Base-by-base conservation (phyloP, 1,140 invertebrate species). In the Nixonia krombeini region DNA sequence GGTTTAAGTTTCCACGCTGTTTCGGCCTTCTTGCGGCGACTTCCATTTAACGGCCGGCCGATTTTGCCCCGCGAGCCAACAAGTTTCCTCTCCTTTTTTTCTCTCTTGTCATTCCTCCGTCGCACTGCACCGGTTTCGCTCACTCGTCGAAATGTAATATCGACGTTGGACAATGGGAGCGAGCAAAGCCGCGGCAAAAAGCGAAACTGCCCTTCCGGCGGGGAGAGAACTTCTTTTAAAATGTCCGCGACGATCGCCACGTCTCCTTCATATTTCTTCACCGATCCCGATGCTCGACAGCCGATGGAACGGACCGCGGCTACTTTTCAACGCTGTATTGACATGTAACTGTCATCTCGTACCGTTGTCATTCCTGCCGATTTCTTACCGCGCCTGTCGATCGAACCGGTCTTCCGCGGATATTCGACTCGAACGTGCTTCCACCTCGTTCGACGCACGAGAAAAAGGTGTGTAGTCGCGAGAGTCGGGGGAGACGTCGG, bases 271-370 rank as follows among this genome's bases (percentile, higher is more conserved):
- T 51, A 26, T 35, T 28, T 37, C 16, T 33, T 17, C 16, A 25
- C 44, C 10, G 12, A 42, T 29, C 33, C 10, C 28, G 29, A 8
- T 7, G 33, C 10, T n/a, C 21, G 29, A 35, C 35, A 23, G n/a
- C 10, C 17, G 3, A n/a, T n/a, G 33, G 18, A 17, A 12, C 31
- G 35, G 26, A 38, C 42, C 18, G 33, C 64, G 41, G 70, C 55
- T 44, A 73, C 65, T 76, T 70, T 74, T 76, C 70, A 66, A 75
- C 80, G 67, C 57, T 58, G 70, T 76, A 82, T 83, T 83, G 80
- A 83, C 79, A 80, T 81, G 79, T 82, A 79, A 81, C 76, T 82
- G 79, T 81, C 80, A 79, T 77, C 73, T 61, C 28, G 29, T 64
- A 59, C n/a, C n/a, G n/a, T n/a, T 29, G 53, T 61, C 55, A 55